Evolutionary conservation across 1,140 invertebrate species (phyloP).

Genomic region (Heliconius congener): DNA sequence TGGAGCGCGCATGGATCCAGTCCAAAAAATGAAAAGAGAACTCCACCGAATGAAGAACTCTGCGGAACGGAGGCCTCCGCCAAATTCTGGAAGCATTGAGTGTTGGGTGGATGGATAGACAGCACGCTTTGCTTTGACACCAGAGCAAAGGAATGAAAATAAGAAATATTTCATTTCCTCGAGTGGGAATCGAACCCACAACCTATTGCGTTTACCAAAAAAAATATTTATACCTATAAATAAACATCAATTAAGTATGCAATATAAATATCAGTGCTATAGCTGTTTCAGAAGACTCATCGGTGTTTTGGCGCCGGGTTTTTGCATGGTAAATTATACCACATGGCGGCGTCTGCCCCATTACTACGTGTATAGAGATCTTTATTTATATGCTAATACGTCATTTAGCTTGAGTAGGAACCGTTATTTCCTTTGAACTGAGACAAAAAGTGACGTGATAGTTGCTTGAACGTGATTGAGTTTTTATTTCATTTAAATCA

Average conservation of each 20-base stretch:
- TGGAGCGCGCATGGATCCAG: too few species aligned
- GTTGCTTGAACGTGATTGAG: not conserved
- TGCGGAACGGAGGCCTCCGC: too few species aligned
- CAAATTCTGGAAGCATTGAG: too few species aligned
- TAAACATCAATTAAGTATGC: not conserved
- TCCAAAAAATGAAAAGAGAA: too few species aligned
- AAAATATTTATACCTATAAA: not conserved
- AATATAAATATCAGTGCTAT: not conserved
- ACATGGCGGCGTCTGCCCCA: not conserved
- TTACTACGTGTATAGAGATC: not conserved
- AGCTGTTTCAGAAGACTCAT: not conserved
- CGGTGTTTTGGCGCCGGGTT: slow-evolving; percentile 11
- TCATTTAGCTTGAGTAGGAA: not conserved
- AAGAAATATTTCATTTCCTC: too few species aligned
- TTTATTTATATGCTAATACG: slow-evolving; percentile 19
- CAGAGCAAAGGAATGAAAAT: too few species aligned
- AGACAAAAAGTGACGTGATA: not conserved
- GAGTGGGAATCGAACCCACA: too few species aligned
- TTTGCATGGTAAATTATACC: slow-evolving; percentile 16
- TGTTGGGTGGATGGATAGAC: too few species aligned
- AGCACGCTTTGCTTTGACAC: too few species aligned
- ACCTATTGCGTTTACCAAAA: too few species aligned
- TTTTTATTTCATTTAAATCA: not conserved
- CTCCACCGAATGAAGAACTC: too few species aligned
- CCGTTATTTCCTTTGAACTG: slow-evolving; percentile 6